Base-by-base conservation (phyloP, 2,113 vertebrate species). In the Ammodytes marinus region DNA sequence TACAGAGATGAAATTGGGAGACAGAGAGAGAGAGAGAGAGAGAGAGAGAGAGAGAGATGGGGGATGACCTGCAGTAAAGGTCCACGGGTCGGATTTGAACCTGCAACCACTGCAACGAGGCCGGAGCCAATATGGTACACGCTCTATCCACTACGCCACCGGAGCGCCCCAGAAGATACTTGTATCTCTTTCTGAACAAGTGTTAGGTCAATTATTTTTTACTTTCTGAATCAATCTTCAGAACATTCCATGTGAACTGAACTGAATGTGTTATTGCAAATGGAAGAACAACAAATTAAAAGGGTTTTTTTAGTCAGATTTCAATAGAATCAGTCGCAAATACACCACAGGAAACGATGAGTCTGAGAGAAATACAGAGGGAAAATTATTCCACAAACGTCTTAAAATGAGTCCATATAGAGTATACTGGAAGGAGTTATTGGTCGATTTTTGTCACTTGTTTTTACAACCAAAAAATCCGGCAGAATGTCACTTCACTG, bases 221-320 rank as follows among this genome's bases (percentile, higher is more conserved):
- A n/a, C 43, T 42, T 79, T 67, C 4, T 17, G 2, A 61, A 69
- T 55, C 65, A 49, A 74, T 55, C 58, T 75, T 82, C 80, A 58
- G 59, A 57, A 1, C 52, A 76, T 65, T 76, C 73, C 69, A 65
- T 37, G 13, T 39, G 15, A n/a, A 19, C 27, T 27, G 27, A 27
- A 27, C 58, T 35, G 71, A 27, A 53, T 43, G 46, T 43, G 52
- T 49, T 40, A 40, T 4, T 10, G 6, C 39, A 17, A 4, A 10
- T 4, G 14, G 1, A 47, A n/a, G n/a, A 9, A 2, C 53, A 57
- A 53, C n/a, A 59, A 50, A 50, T 14, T 11, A 58, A 15, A 57
- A 27, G 15, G 4, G 6, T 17, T 45, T 42, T 3, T 64, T 43
- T 11, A 17, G 8, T 47, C 57, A 27, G 27, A 27, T 27, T 27